Base-by-base conservation (phyloP, 2,888 invertebrate species). In the Tachina fera region DNA sequence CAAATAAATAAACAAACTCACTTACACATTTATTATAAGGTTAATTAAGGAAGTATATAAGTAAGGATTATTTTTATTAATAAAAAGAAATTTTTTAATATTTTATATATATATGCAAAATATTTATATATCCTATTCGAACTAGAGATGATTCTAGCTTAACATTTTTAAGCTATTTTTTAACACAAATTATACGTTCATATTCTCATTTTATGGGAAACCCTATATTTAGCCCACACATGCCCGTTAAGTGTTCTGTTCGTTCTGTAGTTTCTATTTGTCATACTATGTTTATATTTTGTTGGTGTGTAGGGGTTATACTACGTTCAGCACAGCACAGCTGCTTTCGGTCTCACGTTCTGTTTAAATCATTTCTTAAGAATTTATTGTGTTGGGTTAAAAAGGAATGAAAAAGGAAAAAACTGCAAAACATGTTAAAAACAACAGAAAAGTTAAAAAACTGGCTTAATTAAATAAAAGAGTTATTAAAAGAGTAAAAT, bases 261-360 rank as follows among this genome's bases (percentile, higher is more conserved):
- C 39, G 14, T 68, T 49, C 11, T 49, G 58, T 60, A 49, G 53
- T 58, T 56, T 39, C 1, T 47, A 45, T 68, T 74, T 70, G 68
- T 31, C 63, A 63, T 71, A 71, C 60, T 67, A 9, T 70, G 13
- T 41, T 11, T 68, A 31, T 75, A 14, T 76, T 60, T 76, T 70
- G 45, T 83, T 83, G 65, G 45, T 70, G 51, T 68, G 53, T 70
- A 45, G 43, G 53, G 43, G 53, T 65, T 76, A 16, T 63, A 76
- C 22, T 61, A 68, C 6, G n/a, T 60, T 16, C 10, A 5, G 39
- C 65, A 77, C 84, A 84, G 31, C 31, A 31, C 31, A 31, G 47
- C 71, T 84, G 84, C 41, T 77, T 14, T 16, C 53, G 72, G 60
- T 84, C 84, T n/a, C 84, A 84, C 80, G 84, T 84, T 84, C 47